These are phyloP conservation scores for Tricholauxania praeusta DNA, from an alignment of 2,888 invertebrate genomes.

Conservation along the genomic window DNA sequence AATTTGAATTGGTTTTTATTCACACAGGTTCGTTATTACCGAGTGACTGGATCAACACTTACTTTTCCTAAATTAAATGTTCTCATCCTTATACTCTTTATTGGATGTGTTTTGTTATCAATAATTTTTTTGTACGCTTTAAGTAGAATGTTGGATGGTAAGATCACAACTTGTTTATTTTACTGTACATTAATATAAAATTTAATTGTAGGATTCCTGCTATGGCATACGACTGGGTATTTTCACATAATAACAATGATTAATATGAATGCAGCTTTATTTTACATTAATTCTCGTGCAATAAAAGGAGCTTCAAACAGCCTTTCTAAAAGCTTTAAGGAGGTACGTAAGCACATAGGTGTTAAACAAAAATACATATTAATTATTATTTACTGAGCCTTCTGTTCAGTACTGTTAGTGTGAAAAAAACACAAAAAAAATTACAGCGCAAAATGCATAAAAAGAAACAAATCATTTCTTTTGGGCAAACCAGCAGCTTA, in stretches of 20 bases:
- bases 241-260: conserved; percentile 78
- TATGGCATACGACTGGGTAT: conserved; percentile 71
- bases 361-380: no score
- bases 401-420: no score
- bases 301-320: conserved; percentile 74
- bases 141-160: conserved; percentile 60
- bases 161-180: conserved; percentile 48
- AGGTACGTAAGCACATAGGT: conserved; percentile 61
- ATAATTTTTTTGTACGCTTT: conserved; percentile 73
- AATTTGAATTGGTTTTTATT: no score
- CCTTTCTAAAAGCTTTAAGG: conserved; percentile 70
- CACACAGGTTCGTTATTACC: conserved; percentile 70
- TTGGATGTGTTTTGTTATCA: conserved; percentile 74
- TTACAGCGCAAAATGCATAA: no score
- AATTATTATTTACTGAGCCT: no score
- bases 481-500: no score
- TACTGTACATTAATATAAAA: conserved; percentile 51
- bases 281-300: conserved; percentile 77
- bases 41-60: conserved; percentile 73
- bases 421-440: no score
- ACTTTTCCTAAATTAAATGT: conserved; percentile 74
- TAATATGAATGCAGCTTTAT: conserved; percentile 78
- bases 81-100: conserved; percentile 73
- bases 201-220: conserved; percentile 72
- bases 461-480: no score